Conservation (phyloP, 92 coral and sea anemone species). For the Phenganax stokvisi region DNA sequence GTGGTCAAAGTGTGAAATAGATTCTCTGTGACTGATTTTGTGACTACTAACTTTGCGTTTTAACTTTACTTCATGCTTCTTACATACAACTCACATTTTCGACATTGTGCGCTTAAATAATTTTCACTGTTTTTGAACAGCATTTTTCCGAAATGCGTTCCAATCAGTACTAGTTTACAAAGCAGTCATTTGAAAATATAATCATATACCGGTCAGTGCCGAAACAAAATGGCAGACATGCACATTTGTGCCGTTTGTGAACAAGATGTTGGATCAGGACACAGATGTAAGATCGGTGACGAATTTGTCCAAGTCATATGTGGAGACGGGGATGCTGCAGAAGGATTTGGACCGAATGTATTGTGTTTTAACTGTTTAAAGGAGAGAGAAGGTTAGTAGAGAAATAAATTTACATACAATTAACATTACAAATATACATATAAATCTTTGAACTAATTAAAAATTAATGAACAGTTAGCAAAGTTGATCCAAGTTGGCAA, state of each 20-base stretch:
- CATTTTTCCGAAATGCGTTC: too few relatives aligned
- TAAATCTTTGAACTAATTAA: neutral
- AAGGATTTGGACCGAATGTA: neutral
- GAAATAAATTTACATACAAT: neutral
- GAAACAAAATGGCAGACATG: conserved; percentile 9
- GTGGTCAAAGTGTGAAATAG: neutral
- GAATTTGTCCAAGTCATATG: neutral
- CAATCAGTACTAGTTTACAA: too few relatives aligned
- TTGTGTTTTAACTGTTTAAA: conserved; percentile 12
- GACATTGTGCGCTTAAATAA: too few relatives aligned
- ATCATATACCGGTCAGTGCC: neutral
- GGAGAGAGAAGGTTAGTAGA: neutral
- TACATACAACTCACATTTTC: too few relatives aligned
- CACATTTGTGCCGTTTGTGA: conserved; percentile 1
- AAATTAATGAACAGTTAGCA: neutral
- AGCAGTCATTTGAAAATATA: too few relatives aligned
- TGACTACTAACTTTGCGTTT: neutral
- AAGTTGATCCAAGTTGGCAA: too few relatives aligned
- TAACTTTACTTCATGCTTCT: too few relatives aligned
- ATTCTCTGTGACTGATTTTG: neutral
- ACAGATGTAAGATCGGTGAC: conserved; percentile 2
- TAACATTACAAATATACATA: neutral
- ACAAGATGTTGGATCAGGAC: neutral
- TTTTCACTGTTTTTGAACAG: too few relatives aligned
- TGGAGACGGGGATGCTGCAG: neutral